Percentiles rank a stretch among this genome's conserved stretches.
Conservation (phyloP, 2,797 vertebrate genomes). For the Helicolenus hilgendorfi region DNA sequence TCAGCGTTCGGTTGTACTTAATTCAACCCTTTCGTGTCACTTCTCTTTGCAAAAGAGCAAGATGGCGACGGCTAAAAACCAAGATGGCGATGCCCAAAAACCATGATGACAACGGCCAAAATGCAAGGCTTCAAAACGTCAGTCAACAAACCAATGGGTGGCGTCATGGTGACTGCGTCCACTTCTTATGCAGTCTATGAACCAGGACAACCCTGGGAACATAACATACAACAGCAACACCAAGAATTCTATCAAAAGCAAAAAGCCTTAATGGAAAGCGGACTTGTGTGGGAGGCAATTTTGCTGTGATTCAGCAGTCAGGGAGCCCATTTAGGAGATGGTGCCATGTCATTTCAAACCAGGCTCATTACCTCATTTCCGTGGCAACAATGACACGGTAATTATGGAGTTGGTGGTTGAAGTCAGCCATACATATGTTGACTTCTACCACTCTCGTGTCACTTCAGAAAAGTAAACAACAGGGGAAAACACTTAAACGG, state of each 20-base stretch:
- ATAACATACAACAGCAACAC: background rate
- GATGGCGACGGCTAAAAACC: background rate
- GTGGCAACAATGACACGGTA: constrained; percentile 46
- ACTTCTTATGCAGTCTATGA: background rate
- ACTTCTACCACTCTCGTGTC: constrained; percentile 42
- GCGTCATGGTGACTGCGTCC: background rate
- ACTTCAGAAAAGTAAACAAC: constrained; percentile 45
- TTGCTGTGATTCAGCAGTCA: constrained; percentile 30
- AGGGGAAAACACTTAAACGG: constrained; percentile 62
- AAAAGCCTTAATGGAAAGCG: background rate
- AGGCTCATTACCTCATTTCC: constrained; percentile 13
- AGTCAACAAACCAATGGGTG: background rate
- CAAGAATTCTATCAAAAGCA: background rate
- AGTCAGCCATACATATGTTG: constrained; percentile 39
- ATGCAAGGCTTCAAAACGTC: background rate
- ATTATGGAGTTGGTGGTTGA: constrained; percentile 43
- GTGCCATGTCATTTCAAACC: constrained; percentile 19
- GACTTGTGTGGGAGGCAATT: constrained; percentile 11
- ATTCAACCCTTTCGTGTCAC: background rate
- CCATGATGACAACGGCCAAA: background rate
- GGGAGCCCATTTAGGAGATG: constrained; percentile 15
- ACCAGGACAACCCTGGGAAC: background rate
- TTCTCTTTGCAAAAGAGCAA: background rate
- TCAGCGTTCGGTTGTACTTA: background rate
- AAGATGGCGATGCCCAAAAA: too few relatives aligned